Conservation (phyloP, 2,113 vertebrate species). For the Anoura caudifer region DNA sequence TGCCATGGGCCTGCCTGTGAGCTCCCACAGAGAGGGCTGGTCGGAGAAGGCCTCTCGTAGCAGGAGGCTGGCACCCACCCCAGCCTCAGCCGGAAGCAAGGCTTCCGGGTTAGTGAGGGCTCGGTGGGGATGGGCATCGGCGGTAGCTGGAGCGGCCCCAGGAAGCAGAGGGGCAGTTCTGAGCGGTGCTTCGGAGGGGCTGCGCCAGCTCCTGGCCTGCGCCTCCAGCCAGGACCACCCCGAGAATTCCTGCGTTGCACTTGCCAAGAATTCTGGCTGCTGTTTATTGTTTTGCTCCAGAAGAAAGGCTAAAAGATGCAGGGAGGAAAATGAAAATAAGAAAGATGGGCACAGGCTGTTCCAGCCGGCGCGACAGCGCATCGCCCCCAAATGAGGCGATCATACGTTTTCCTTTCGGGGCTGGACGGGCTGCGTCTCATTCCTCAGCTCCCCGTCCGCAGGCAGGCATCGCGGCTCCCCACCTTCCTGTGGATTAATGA, state of each 20-base stretch:
- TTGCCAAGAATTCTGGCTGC: conserved; percentile 50
- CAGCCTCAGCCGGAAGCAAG: background rate
- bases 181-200: background rate
- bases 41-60: background rate
- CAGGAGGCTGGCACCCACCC: background rate
- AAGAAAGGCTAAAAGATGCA: conserved; percentile 64
- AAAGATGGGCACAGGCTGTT: conserved; percentile 64
- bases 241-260: background rate
- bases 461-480: background rate
- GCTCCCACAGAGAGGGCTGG: rapidly evolving
- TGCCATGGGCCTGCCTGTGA: background rate
- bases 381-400: conserved; percentile 59
- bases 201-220: background rate
- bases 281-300: conserved; percentile 42
- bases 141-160: background rate
- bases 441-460: conserved; percentile 49
- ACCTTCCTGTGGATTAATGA: conserved; percentile 64
- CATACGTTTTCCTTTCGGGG: conserved; percentile 50
- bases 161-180: background rate
- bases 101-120: background rate
- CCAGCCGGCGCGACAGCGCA: conserved; percentile 52
- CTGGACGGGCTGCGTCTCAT: background rate
- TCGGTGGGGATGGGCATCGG: rapidly evolving
- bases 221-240: background rate
- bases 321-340: conserved; percentile 58